Evolutionary conservation across 2,797 vertebrate species (phyloP).

Genomic region (Peromyscus aztecus): DNA sequence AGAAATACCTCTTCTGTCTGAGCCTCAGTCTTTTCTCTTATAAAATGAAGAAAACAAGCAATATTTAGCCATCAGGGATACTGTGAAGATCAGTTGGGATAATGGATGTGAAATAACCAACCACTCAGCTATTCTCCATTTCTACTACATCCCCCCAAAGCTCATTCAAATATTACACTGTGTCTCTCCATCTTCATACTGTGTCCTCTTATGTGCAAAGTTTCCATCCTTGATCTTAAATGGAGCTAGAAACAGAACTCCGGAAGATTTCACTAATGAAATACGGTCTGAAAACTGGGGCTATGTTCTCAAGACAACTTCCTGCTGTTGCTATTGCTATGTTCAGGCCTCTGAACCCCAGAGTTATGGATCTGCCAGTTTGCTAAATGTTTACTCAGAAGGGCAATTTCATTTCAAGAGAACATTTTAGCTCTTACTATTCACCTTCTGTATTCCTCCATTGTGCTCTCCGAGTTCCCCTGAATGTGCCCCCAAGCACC

Average conservation of each 20-base stretch:
- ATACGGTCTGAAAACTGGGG: constrained; percentile 43
- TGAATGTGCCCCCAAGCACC: constrained; percentile 75
- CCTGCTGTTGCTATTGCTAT: not conserved
- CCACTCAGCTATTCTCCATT: not conserved
- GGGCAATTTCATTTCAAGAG: constrained; percentile 65
- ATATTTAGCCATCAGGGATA: not conserved
- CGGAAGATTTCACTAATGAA: constrained; percentile 60
- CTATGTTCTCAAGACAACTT: constrained; percentile 41
- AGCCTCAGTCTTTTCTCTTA: constrained; percentile 9
- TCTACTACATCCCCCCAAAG: not conserved
- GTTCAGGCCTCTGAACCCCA: constrained; percentile 25
- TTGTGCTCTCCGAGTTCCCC: constrained; percentile 54
- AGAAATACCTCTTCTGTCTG: not conserved
- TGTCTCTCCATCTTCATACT: not conserved
- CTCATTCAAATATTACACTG: not conserved
- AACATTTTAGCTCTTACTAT: constrained; percentile 57
- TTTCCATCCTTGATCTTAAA: not conserved
- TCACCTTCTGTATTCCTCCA: constrained; percentile 56
- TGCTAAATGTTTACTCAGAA: constrained; percentile 75
- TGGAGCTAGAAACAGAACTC: not conserved
- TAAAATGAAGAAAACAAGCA: not conserved
- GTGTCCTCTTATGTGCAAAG: not conserved
- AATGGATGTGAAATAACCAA: not conserved
- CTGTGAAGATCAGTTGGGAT: not conserved
- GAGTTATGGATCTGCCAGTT: constrained; percentile 71